Evolutionary conservation across 2,888 invertebrate genomes (phyloP).

Genomic region (Amphipoea oculea): DNA sequence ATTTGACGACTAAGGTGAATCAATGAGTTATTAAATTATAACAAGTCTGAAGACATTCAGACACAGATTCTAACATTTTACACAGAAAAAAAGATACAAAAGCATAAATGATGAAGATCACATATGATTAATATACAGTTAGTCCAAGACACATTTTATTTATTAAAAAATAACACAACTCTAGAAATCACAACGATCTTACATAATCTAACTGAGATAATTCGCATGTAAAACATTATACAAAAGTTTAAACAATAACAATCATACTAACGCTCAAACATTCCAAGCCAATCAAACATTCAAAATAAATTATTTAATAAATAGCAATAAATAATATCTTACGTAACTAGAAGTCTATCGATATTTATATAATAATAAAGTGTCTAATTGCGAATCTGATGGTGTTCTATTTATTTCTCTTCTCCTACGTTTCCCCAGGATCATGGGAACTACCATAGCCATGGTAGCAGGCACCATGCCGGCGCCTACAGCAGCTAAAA

Average conservation of each 20-base stretch:
- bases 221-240: constrained; percentile 24
- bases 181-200: constrained; percentile 60
- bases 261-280: constrained; percentile 44
- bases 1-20: not conserved
- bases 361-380: constrained; percentile 73
- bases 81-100: not conserved
- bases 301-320: constrained; percentile 61
- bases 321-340: constrained; percentile 62
- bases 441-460: constrained; percentile 95
- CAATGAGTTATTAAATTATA: not conserved
- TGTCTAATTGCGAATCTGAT: constrained; percentile 71
- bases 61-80: not conserved
- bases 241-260: constrained; percentile 34
- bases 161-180: constrained; percentile 47
- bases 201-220: constrained; percentile 37
- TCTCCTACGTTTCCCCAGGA: constrained; percentile 90
- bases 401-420: constrained; percentile 72
- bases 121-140: constrained; percentile 15
- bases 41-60: not conserved
- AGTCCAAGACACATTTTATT: constrained; percentile 30
- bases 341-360: constrained; percentile 54
- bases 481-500: constrained; percentile 94
- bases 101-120: not conserved
- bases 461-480: constrained; percentile 95
- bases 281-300: constrained; percentile 41